Base-by-base conservation (phyloP, 2,113 vertebrate genomes). In the Catharus bicknelli region DNA sequence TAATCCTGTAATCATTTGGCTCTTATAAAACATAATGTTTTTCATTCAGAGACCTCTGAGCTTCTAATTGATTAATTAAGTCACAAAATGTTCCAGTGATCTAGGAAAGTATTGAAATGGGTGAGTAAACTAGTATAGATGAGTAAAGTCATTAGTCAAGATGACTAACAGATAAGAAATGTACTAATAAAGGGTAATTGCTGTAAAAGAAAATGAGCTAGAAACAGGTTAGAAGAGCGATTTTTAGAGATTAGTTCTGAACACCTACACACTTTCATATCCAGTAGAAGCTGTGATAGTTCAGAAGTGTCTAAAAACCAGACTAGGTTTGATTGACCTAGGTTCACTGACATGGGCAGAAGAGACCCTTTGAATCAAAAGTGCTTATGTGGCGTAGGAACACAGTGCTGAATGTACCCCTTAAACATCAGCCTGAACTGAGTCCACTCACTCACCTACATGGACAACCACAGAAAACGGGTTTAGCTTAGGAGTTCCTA, bases 111-210 rank as follows among this genome's bases (percentile, higher is more conserved):
- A 88, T 57, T 91, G 72, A 94, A 94, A 94, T 36, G 42, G 21
- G 61, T 88, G 87, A 92, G 75, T 92, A 95, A 96, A 94, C 91
- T 74, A 80, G 81, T 75, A 80, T 14, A 94, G 81, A 91, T 92
- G 70, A 95, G 84, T 87, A 80, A 93, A 95, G 63, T 80, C 74
- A 91, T 94, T 95, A 92, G 82, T 96, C 90, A 95, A 94, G 59
- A 95, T 94, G 91, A 96, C 87, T 93, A 96, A 95, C 51, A 61
- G 43, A 95, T 90, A 63, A 96, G 90, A 93, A 91, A 92, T 59
- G 47, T 77, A 48, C 64, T 94, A 90, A 90, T 67, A 93, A 36
- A 83, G 17, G 19, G 59, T 92, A 93, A 70, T 23, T 94, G 63
- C 0, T 0, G 58, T 48, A 90, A 67, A 93, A 84, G 70, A 95